Base-by-base conservation (phyloP, 2,888 invertebrate genomes). In the Macrophya annulata region DNA sequence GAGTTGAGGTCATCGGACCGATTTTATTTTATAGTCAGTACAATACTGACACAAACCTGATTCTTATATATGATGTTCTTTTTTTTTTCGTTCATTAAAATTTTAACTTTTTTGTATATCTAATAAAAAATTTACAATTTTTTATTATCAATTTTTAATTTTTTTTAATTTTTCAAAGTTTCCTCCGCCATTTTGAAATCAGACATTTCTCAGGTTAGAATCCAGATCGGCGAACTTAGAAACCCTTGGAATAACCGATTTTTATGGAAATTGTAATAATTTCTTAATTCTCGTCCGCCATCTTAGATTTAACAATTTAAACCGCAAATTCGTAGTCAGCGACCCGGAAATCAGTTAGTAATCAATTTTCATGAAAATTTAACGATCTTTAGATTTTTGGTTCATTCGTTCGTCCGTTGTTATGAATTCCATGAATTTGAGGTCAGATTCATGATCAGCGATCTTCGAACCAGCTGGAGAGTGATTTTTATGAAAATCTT, bases 1-100 rank as follows among this genome's bases (percentile, higher is more conserved):
- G 21, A 62, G 55, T 51, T 43, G 81, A 81, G 81, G 81, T 81
- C 81, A 62, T 81, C 81, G 43, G 62, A 81, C 81, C 74, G 74
- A 74, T 74, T 45, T 43, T 17, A 68, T 68, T 45, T n/a, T 17
- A 68, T 68, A 37, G 31, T 37, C 68, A 37, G 37, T 12, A 37
- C 31, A 68, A 68, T 6, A 17, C 37, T 17, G 68, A 37, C 68
- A 68, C 17, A 12, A 25, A 68, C 15, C 17, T 68, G 8, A 9
- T 25, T 62, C 9, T 62, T 9, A 10, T 10, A 8, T 5, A 62
- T 8, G 17, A 68, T 15, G 37, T 12, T 37, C 1, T 4, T 0
- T 25, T 17, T 17, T 65, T 17, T 6, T 37, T 8, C n/a, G n/a
- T n/a, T n/a, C n/a, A n/a, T n/a, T 5, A 0, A 37, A 37, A 37